Conservation (phyloP, 2,797 vertebrate genomes). For the Rhynchotus rufescens region DNA sequence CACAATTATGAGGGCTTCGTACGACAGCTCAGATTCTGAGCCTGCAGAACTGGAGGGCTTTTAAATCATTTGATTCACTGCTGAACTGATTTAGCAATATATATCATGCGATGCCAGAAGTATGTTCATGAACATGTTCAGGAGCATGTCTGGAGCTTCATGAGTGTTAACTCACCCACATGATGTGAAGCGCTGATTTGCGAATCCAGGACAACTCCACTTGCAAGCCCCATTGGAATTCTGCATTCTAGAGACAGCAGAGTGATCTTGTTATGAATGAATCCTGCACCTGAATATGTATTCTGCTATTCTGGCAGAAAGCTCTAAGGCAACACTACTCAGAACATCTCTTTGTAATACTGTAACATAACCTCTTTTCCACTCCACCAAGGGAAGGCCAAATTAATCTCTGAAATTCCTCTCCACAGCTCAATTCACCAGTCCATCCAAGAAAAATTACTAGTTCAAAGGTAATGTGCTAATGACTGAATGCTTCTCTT, state of each 20-base stretch:
- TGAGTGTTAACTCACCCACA: slow-evolving; percentile 78
- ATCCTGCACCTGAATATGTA: neutral
- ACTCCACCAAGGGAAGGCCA: neutral
- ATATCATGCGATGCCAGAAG: neutral
- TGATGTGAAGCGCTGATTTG: slow-evolving; percentile 86
- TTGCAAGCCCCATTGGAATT: slow-evolving; percentile 88
- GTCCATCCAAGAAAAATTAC: neutral
- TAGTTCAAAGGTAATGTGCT: neutral
- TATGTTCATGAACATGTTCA: neutral
- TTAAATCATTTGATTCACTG: neutral
- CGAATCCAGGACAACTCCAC: slow-evolving; percentile 83
- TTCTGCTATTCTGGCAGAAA: neutral
- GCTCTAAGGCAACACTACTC: neutral
- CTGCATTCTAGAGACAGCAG: slow-evolving; percentile 83
- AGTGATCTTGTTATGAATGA: neutral
- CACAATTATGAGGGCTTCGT: neutral
- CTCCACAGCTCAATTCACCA: neutral
- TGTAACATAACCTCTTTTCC: neutral
- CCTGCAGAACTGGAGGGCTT: neutral
- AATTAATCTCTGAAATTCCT: neutral
- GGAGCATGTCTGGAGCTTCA: neutral
- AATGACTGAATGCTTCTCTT: neutral
- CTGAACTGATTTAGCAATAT: neutral
- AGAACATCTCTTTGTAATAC: neutral
- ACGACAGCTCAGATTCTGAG: neutral